A percentile compares a stretch with the other conserved stretches of the same genome.
phyloP scores from a whole-genome alignment of 2,888 invertebrate species.

The Acleris sparsana region DNA sequence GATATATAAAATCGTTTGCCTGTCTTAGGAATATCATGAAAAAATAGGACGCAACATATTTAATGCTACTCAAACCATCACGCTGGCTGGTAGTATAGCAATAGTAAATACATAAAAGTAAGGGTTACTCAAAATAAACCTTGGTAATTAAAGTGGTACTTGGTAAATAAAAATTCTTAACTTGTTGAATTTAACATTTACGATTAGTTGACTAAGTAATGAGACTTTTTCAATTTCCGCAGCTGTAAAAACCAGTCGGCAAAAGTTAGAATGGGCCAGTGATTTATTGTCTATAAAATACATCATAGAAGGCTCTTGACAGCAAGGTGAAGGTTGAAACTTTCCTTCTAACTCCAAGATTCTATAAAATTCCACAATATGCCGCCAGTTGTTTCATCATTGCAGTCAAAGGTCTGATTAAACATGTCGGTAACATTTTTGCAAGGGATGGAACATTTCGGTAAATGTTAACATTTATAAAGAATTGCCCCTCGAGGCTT shows the following conservation, averaged over 20 bases:
- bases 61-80: no score
- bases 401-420: conserved; percentile 27
- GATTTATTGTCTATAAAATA: neutral
- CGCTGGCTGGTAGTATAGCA: no score
- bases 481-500: conserved; percentile 30
- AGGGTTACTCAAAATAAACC: no score
- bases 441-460: conserved; percentile 22
- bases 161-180: no score
- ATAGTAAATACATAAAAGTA: no score
- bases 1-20: no score
- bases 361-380: conserved; percentile 26
- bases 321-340: conserved; percentile 10
- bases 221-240: neutral
- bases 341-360: conserved; percentile 26
- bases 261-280: neutral
- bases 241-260: neutral
- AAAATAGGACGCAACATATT: no score
- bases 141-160: no score
- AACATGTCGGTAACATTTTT: conserved; percentile 28
- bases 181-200: no score
- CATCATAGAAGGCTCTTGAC: neutral
- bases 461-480: conserved; percentile 27
- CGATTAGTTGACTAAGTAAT: no score
- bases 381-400: conserved; percentile 30
- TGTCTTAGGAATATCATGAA: no score